Evolutionary conservation across 2,888 invertebrate species (phyloP).

Genomic region (Eretmocerus hayati): DNA sequence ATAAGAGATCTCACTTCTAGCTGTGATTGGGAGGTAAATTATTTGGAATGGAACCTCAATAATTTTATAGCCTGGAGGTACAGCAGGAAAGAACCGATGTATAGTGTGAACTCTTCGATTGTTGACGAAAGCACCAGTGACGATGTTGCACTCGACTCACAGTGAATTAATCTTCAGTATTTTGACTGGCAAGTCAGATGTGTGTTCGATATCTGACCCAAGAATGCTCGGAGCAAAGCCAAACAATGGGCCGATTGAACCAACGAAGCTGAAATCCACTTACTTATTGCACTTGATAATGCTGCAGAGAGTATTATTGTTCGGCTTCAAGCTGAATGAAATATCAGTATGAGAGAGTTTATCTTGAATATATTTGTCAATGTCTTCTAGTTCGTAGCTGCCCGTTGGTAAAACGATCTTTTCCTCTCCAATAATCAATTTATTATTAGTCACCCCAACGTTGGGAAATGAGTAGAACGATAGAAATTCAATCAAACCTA

Average conservation of each 20-base stretch:
- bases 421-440: not conserved
- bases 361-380: not conserved
- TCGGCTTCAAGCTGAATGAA: not conserved
- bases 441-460: too few species aligned
- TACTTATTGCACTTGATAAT: not conserved
- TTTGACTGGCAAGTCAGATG: constrained; percentile 12
- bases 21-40: constrained; percentile 25
- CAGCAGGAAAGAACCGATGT: not conserved
- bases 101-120: not conserved
- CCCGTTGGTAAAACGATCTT: not conserved
- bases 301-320: not conserved
- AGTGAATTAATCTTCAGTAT: constrained; percentile 15
- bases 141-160: constrained; percentile 14
- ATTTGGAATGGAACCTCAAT: constrained; percentile 25
- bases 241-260: not conserved
- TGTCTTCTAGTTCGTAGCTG: not conserved
- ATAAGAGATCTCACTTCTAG: not conserved
- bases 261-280: not conserved
- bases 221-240: not conserved
- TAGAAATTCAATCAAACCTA: not conserved
- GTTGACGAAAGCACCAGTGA: constrained; percentile 25
- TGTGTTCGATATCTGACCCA: constrained; percentile 8
- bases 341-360: not conserved
- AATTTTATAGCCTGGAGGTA: constrained; percentile 19
- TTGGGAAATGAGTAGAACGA: not conserved